A percentile compares a stretch with the other conserved stretches of the same genome.
phyloP scores from a whole-genome alignment of 2,113 vertebrate species.

The Columba livia region DNA sequence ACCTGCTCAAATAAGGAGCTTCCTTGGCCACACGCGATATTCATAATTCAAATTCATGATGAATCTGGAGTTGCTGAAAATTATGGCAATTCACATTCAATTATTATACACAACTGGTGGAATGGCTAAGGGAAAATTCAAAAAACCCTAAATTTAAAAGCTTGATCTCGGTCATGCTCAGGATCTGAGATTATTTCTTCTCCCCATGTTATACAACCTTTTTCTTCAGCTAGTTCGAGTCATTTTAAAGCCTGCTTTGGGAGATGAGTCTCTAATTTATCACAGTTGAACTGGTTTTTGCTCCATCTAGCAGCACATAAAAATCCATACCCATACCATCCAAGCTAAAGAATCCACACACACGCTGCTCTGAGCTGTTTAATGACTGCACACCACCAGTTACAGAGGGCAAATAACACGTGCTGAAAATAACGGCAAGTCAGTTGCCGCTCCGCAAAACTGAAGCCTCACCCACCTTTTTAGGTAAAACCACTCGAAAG shows the following conservation, averaged over 20 bases:
- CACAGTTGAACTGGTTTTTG: background rate
- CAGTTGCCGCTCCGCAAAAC: background rate
- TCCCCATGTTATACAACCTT: background rate
- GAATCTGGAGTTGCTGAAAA: background rate
- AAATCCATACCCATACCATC: background rate
- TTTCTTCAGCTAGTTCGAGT: background rate
- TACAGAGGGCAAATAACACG: background rate
- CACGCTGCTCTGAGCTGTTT: background rate
- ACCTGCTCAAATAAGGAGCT: background rate
- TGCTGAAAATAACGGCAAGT: background rate
- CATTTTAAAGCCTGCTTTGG: background rate
- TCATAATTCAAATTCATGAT: background rate
- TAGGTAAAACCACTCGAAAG: background rate
- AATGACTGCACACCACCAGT: background rate
- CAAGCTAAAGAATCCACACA: background rate
- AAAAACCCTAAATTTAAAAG: background rate
- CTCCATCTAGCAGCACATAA: conserved; percentile 14
- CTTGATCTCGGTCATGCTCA: background rate
- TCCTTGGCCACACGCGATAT: background rate
- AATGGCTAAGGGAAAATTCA: background rate
- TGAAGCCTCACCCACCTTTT: background rate
- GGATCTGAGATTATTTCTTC: background rate
- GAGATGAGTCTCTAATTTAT: background rate
- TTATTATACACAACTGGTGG: background rate
- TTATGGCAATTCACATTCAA: background rate